Conservation (phyloP, 1,140 invertebrate species). For the Macrotrachela quadricornifera region DNA sequence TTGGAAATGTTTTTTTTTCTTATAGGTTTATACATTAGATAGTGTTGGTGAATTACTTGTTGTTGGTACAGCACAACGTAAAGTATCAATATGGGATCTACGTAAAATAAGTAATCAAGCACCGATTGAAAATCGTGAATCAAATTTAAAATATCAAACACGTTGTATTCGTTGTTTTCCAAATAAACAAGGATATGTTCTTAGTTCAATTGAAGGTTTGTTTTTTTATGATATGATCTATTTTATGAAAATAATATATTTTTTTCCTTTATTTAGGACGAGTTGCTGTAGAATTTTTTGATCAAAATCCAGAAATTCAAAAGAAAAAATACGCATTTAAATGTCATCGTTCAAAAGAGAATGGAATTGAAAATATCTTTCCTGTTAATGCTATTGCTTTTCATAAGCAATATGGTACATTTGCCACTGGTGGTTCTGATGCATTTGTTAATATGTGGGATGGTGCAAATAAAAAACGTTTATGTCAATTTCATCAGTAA, state of each 20-base stretch:
- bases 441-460: slow-evolving; percentile 83
- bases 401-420: slow-evolving; percentile 82
- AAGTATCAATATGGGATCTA: slow-evolving; percentile 89
- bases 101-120: slow-evolving; percentile 62
- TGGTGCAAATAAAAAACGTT: slow-evolving; percentile 87
- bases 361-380: slow-evolving; percentile 76
- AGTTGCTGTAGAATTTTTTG: too few relatives aligned
- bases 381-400: slow-evolving; percentile 96
- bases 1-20: neutral
- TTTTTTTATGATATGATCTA: too few relatives aligned
- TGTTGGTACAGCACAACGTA: slow-evolving; percentile 75
- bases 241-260: too few relatives aligned
- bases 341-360: slow-evolving; percentile 79
- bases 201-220: slow-evolving; percentile 67
- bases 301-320: slow-evolving; percentile 63
- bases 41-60: slow-evolving; percentile 82
- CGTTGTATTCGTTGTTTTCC: slow-evolving; percentile 82
- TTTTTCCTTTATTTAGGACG: slow-evolving; percentile 7
- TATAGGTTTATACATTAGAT: slow-evolving; percentile 68
- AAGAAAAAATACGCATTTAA: slow-evolving; percentile 99
- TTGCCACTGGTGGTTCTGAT: slow-evolving; percentile 55
- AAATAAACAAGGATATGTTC: slow-evolving; percentile 71
- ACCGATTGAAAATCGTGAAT: slow-evolving; percentile 58
- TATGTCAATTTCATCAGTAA: slow-evolving; percentile 72
- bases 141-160: slow-evolving; percentile 92